phyloP scores from a whole-genome alignment of 2,888 invertebrate species.

The Panopea generosa region DNA sequence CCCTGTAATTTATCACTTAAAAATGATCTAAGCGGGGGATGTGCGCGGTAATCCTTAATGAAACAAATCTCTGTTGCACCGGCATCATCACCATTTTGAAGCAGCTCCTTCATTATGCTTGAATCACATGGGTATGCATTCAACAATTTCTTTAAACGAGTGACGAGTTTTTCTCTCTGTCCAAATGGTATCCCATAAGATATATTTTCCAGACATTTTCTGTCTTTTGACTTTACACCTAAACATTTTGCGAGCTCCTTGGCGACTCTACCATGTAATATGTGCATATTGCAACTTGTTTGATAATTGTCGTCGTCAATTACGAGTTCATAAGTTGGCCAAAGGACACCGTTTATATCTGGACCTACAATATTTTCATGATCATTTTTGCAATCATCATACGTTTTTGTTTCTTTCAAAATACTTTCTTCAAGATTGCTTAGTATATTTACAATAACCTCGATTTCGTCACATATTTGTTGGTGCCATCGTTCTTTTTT shows the following conservation, averaged over 20 bases:
- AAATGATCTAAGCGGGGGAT: background rate
- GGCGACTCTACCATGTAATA: conserved; percentile 17
- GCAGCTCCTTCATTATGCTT: conserved; percentile 79
- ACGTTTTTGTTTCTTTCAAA: background rate
- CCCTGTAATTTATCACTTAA: conserved; percentile 73
- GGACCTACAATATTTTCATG: background rate
- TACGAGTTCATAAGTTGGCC: background rate
- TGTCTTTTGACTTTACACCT: conserved; percentile 22
- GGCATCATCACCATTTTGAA: conserved; percentile 82
- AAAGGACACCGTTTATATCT: background rate
- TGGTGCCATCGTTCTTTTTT: background rate
- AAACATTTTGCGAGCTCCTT: conserved; percentile 6
- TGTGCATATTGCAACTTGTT: conserved; percentile 20
- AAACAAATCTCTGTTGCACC: conserved; percentile 79
- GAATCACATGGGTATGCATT: conserved; percentile 79
- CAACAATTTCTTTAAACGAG: conserved; percentile 76
- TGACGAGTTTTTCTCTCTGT: conserved; percentile 79
- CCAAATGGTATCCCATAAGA: conserved; percentile 73
- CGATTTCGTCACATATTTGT: background rate
- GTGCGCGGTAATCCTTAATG: conserved; percentile 25
- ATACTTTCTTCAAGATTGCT: background rate
- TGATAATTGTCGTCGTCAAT: conserved; percentile 3
- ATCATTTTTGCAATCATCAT: background rate
- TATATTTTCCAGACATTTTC: background rate
- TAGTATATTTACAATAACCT: background rate